Conservation (phyloP, 1,140 invertebrate genomes). For the Heliconius himera region DNA sequence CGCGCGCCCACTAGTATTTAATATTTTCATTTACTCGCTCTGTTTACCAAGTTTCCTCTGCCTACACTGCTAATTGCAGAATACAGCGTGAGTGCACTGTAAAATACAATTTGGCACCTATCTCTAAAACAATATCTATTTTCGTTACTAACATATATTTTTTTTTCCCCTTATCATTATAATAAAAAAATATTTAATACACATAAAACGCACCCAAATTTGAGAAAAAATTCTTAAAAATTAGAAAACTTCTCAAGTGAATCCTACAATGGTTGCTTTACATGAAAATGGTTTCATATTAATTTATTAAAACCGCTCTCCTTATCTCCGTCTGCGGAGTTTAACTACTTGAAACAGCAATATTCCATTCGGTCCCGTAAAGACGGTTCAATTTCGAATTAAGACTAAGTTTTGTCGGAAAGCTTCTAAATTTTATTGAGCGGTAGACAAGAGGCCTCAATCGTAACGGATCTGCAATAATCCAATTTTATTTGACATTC, state of each 20-base stretch:
- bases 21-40: no score
- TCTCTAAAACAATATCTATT: no score
- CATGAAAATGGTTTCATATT: slow-evolving; percentile 13
- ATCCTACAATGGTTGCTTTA: neutral
- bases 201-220: neutral
- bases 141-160: no score
- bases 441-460: slow-evolving; percentile 29
- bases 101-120: no score
- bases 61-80: no score
- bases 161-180: no score
- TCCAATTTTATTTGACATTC: slow-evolving; percentile 32
- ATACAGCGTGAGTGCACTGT: no score
- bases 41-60: no score
- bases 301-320: slow-evolving; percentile 16
- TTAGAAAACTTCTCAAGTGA: neutral
- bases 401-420: slow-evolving; percentile 22
- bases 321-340: slow-evolving; percentile 15
- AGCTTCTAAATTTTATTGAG: slow-evolving; percentile 24
- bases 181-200: neutral
- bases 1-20: no score
- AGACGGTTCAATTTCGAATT: slow-evolving; percentile 24
- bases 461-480: slow-evolving; percentile 35
- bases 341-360: slow-evolving; percentile 21
- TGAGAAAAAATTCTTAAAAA: neutral
- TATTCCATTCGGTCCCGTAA: slow-evolving; percentile 21